Evolutionary conservation across 2,113 vertebrate genomes (phyloP).

Genomic region (Murina feae): DNA sequence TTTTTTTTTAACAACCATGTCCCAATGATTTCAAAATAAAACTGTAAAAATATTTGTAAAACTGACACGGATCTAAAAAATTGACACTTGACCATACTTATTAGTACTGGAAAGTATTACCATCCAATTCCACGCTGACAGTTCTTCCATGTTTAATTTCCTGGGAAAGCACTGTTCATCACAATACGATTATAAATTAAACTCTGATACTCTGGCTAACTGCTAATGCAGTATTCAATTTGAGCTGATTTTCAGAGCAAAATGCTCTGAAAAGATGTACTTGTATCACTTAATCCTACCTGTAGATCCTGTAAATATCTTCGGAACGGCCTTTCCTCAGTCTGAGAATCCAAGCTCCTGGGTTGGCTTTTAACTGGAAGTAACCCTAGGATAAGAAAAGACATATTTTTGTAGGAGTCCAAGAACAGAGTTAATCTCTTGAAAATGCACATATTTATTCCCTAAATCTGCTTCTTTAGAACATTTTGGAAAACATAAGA

Average conservation of each 20-base stretch:
- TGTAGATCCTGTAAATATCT: constrained; percentile 98
- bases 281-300: constrained; percentile 77
- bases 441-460: not conserved
- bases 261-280: not conserved
- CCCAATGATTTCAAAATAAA: constrained; percentile 73
- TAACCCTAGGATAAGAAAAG: constrained; percentile 86
- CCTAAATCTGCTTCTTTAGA: not conserved
- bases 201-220: not conserved
- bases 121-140: not conserved
- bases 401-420: not conserved
- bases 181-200: not conserved
- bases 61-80: not conserved
- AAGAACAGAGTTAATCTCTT: not conserved
- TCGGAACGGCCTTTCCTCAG: constrained; percentile 96
- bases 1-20: constrained; percentile 56
- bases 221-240: not conserved
- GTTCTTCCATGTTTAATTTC: not conserved
- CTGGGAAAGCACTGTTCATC: not conserved
- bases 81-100: not conserved
- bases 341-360: constrained; percentile 94
- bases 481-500: not conserved
- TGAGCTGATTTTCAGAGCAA: not conserved
- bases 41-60: constrained; percentile 66
- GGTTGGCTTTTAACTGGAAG: constrained; percentile 98
- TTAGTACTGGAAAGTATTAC: not conserved